Conservation (phyloP, 2,113 vertebrate species). For the Phainopepla nitens region DNA sequence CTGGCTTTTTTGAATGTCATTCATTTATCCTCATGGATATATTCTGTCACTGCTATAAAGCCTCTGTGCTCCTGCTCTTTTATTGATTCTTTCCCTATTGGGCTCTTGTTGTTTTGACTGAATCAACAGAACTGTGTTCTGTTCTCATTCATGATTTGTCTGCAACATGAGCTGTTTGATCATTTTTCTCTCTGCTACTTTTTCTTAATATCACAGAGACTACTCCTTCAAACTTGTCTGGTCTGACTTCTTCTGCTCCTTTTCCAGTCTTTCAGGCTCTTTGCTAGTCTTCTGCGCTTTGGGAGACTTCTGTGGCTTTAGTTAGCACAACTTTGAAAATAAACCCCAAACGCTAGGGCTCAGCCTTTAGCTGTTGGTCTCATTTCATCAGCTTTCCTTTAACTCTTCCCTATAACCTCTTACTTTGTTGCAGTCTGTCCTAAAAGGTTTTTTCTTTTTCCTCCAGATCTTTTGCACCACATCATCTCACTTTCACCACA, state of each 20-base stretch:
- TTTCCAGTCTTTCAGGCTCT: not conserved
- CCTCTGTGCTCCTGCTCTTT: not conserved
- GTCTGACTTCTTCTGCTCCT: not conserved
- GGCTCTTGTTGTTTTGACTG: not conserved
- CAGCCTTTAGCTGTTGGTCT: not conserved
- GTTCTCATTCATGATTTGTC: slow-evolving; percentile 1
- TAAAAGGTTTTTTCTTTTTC: not conserved
- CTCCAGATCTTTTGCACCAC: not conserved
- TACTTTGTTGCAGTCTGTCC: not conserved
- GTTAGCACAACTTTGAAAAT: not conserved
- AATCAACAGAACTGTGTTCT: not conserved
- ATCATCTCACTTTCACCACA: not conserved
- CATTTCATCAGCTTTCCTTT: not conserved
- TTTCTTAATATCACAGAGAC: not conserved
- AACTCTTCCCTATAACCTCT: not conserved
- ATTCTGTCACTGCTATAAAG: not conserved
- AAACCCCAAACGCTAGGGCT: not conserved
- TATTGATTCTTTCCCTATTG: slow-evolving; percentile 13
- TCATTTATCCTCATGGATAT: not conserved
- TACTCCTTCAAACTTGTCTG: not conserved
- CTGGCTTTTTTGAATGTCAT: not conserved
- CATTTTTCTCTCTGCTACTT: not conserved
- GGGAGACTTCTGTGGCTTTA: not conserved
- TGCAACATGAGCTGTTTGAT: not conserved
- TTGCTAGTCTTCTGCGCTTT: not conserved